Evolutionary conservation across 2,797 vertebrate species (phyloP).

Genomic region (Chaunax sp.): DNA sequence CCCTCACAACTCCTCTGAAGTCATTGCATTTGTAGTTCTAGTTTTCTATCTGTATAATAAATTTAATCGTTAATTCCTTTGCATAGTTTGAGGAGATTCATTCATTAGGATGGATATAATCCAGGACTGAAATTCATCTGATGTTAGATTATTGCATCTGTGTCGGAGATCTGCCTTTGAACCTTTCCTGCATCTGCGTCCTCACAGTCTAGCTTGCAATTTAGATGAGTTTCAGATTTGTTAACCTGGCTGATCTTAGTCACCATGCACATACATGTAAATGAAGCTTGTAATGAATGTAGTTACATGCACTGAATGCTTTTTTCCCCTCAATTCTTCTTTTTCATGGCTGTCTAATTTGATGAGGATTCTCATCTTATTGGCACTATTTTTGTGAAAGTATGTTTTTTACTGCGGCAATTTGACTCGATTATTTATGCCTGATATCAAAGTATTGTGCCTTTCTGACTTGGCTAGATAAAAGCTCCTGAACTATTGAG

Average conservation of each 20-base stretch:
- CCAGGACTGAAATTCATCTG: conserved; percentile 51
- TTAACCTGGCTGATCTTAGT: conserved; percentile 67
- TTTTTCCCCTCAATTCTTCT: conserved; percentile 49
- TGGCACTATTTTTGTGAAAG: conserved; percentile 78
- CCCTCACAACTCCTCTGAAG: conserved; percentile 28
- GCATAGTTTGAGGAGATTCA: conserved; percentile 38
- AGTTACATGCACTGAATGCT: conserved; percentile 87
- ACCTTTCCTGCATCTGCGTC: conserved; percentile 60
- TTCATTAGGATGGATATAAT: conserved; percentile 41
- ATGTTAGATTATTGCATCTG: conserved; percentile 47
- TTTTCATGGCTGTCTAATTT: conserved; percentile 55
- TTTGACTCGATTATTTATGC: conserved; percentile 82
- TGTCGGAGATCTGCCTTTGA: conserved; percentile 54
- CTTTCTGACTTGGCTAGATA: conserved; percentile 83
- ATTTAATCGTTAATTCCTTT: conserved; percentile 55
- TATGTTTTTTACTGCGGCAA: conserved; percentile 79
- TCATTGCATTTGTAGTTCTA: conserved; percentile 47
- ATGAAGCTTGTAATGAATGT: conserved; percentile 86
- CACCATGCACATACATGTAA: conserved; percentile 81
- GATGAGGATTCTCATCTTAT: conserved; percentile 63
- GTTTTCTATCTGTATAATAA: conserved; percentile 49
- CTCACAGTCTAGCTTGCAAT: conserved; percentile 46
- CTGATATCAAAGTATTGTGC: conserved; percentile 88
- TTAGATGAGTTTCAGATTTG: conserved; percentile 65
- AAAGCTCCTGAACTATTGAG: conserved; percentile 71